phyloP scores from a whole-genome alignment of 1,140 invertebrate genomes.

The Aphelinus atriplicis region DNA sequence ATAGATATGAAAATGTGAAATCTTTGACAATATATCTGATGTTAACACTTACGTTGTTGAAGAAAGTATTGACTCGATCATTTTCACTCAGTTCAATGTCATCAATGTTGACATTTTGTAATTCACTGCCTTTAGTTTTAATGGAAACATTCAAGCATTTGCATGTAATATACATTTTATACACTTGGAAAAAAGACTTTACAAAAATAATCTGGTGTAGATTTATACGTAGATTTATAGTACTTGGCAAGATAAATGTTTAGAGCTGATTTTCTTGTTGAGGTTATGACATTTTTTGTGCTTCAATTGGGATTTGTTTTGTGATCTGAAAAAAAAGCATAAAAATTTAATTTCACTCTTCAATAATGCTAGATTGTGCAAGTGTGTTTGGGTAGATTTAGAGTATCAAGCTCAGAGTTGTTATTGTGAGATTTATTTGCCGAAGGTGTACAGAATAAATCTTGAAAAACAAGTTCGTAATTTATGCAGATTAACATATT shows the following conservation, averaged over 20 bases:
- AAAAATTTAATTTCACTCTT: not conserved
- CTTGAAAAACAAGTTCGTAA: conserved; percentile 28
- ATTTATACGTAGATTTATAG: not conserved
- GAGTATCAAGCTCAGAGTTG: not conserved
- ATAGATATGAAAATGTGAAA: not conserved
- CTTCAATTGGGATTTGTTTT: not conserved
- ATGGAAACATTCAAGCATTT: conserved; percentile 68
- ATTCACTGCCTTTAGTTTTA: conserved; percentile 57
- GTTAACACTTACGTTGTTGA: conserved; percentile 58
- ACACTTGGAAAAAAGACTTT: conserved; percentile 9
- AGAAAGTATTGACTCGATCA: conserved; percentile 60
- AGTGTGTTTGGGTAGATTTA: not conserved
- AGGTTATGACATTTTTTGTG: conserved; percentile 21
- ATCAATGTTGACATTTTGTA: conserved; percentile 55
- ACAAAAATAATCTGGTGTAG: conserved; percentile 28
- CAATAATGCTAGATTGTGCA: not conserved
- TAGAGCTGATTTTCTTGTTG: not conserved
- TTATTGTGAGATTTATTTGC: not conserved
- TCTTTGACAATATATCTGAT: not conserved
- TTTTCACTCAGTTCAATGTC: conserved; percentile 55
- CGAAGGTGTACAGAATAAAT: not conserved
- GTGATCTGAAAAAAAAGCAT: conserved; percentile 21
- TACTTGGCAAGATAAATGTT: conserved; percentile 9
- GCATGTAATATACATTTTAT: conserved; percentile 60
- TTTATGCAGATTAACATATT: conserved; percentile 8